These are phyloP conservation scores for Hydropsyche tenuis DNA, from an alignment of 1,140 invertebrate genomes.

Conservation along the genomic window DNA sequence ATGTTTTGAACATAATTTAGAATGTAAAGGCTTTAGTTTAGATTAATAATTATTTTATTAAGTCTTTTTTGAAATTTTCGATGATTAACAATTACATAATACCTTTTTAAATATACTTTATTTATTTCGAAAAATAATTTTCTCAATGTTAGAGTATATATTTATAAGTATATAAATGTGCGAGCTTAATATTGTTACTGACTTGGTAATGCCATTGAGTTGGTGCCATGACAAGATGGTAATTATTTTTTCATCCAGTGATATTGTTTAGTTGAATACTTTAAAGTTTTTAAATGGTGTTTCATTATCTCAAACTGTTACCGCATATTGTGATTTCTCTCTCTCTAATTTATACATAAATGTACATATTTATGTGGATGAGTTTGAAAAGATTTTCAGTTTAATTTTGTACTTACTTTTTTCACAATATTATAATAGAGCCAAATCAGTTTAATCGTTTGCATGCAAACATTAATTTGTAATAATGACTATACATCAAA, in stretches of 20 bases:
- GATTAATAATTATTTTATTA: constrained; percentile 17
- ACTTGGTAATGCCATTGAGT: constrained; percentile 31
- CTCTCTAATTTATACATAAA: neutral
- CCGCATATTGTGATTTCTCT: constrained; percentile 20
- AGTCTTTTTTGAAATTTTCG: constrained; percentile 35
- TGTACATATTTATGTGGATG: neutral
- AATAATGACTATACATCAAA: too few species aligned
- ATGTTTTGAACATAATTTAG: constrained; percentile 34
- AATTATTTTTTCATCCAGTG: constrained; percentile 31
- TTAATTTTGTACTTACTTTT: neutral
- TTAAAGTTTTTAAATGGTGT: constrained; percentile 3
- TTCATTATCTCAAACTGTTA: constrained; percentile 15
- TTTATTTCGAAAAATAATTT: constrained; percentile 39
- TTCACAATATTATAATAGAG: too few species aligned
- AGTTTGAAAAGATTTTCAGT: neutral
- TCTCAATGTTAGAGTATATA: constrained; percentile 33
- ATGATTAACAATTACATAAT: constrained; percentile 18
- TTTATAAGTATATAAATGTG: constrained; percentile 40
- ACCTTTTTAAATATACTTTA: constrained; percentile 31
- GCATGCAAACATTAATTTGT: too few species aligned
- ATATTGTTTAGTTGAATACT: constrained; percentile 17
- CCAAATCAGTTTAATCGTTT: too few species aligned
- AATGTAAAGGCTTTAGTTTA: constrained; percentile 38
- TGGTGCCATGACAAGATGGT: constrained; percentile 33
- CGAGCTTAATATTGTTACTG: constrained; percentile 45